Evolutionary conservation across 2,888 invertebrate genomes (phyloP).

Genomic region (Diarsia brunnea): DNA sequence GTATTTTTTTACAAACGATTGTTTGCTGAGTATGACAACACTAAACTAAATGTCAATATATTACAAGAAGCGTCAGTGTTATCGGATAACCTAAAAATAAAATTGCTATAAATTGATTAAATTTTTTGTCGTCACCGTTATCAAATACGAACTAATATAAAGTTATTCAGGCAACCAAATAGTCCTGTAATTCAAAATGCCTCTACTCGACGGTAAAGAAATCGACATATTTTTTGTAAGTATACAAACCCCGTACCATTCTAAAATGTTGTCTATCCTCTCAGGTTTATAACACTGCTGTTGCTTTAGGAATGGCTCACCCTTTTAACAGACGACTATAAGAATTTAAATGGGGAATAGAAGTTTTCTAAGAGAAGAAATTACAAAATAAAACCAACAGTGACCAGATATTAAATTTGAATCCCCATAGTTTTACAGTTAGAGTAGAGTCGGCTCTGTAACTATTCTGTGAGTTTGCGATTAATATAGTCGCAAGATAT

Average conservation of each 20-base stretch:
- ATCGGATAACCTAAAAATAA: slow-evolving; percentile 16
- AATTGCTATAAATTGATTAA: neutral
- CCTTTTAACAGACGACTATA: neutral
- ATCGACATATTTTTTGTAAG: slow-evolving; percentile 89
- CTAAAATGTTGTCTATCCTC: neutral
- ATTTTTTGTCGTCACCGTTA: neutral
- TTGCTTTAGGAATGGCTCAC: neutral
- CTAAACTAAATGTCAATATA: neutral
- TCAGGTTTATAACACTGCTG: neutral
- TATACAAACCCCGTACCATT: slow-evolving; percentile 59
- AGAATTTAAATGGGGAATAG: neutral
- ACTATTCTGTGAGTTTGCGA: neutral
- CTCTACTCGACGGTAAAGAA: slow-evolving; percentile 87
- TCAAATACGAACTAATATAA: neutral
- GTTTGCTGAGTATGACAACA: neutral
- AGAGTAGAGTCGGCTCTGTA: neutral
- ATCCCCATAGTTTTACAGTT: neutral
- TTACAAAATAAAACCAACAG: neutral
- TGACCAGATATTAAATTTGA: neutral
- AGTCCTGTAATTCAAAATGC: slow-evolving; percentile 74
- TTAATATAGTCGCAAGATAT: neutral
- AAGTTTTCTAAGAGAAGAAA: neutral
- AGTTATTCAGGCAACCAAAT: slow-evolving; percentile 1
- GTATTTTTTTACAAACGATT: too few species aligned
- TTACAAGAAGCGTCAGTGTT: slow-evolving; percentile 1